Percentiles rank a stretch among this genome's conserved stretches.
Evolutionary conservation across 2,113 vertebrate genomes (phyloP).

Genomic region (Cercopithecus mona): DNA sequence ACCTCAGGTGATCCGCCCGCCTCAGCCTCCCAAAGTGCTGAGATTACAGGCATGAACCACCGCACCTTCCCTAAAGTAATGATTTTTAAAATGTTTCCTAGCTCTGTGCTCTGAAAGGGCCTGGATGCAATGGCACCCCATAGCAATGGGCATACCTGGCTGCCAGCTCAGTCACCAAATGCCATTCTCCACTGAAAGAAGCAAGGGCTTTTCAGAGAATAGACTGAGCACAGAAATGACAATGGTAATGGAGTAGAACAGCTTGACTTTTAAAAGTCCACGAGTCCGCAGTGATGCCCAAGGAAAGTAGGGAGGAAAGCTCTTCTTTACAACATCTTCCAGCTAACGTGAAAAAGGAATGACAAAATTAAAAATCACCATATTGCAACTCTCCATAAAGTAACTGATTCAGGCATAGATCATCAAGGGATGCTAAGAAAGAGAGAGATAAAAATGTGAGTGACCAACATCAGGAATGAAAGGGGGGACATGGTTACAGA

Average conservation of each 20-base stretch:
- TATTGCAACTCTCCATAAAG: neutral
- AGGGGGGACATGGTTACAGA: neutral
- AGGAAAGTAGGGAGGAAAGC: neutral
- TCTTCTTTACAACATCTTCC: neutral
- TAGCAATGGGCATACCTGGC: neutral
- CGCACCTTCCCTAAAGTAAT: neutral
- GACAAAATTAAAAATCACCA: no score
- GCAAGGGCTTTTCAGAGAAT: neutral
- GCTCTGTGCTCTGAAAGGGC: neutral
- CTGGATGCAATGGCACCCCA: neutral
- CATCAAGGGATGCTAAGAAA: neutral
- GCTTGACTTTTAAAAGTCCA: neutral
- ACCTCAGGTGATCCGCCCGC: no score
- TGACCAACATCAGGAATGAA: no score
- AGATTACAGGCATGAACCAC: no score
- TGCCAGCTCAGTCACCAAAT: neutral
- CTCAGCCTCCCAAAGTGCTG: no score
- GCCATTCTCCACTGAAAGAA: no score
- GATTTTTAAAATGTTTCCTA: neutral
- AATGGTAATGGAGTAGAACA: rapidly evolving
- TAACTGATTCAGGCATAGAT: neutral
- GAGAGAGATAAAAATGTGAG: neutral
- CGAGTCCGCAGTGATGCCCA: rapidly evolving
- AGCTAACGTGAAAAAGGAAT: neutral
- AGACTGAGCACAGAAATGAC: no score